Evolutionary conservation across 2,113 vertebrate genomes (phyloP).

Genomic region (Paradisaea rubra): DNA sequence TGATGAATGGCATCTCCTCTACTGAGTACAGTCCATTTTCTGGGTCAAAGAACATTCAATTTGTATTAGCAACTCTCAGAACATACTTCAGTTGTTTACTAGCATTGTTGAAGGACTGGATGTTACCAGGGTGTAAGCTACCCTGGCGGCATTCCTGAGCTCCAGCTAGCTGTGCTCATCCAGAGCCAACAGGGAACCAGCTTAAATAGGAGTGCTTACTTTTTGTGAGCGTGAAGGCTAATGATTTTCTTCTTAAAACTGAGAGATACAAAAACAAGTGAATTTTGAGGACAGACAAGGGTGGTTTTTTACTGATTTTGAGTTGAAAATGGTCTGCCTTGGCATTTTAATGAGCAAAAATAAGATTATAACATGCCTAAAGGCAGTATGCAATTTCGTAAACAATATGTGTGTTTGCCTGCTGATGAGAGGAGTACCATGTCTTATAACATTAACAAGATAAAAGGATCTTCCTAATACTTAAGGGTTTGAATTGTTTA

Average conservation of each 20-base stretch:
- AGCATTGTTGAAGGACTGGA: not conserved
- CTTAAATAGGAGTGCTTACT: not conserved
- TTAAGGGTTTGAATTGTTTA: not conserved
- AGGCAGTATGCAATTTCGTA: not conserved
- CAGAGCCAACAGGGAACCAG: not conserved
- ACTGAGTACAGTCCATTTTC: not conserved
- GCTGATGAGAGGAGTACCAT: not conserved
- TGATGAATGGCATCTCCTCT: not conserved
- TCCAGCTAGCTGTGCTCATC: not conserved
- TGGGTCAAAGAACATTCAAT: not conserved
- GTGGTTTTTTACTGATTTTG: not conserved
- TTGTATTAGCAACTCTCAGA: not conserved
- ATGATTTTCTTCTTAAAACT: not conserved
- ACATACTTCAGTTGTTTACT: not conserved
- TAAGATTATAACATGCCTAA: not conserved
- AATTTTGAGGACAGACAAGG: not conserved
- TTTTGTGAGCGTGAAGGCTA: not conserved
- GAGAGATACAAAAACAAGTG: not conserved
- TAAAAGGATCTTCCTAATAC: not conserved
- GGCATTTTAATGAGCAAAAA: constrained; percentile 16
- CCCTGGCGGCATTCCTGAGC: not conserved
- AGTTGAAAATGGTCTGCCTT: not conserved
- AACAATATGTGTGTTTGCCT: not conserved
- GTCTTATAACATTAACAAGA: not conserved
- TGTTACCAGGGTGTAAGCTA: not conserved